phyloP scores from a whole-genome alignment of 2,888 invertebrate species.

The Pollenia griseotomentosa region DNA sequence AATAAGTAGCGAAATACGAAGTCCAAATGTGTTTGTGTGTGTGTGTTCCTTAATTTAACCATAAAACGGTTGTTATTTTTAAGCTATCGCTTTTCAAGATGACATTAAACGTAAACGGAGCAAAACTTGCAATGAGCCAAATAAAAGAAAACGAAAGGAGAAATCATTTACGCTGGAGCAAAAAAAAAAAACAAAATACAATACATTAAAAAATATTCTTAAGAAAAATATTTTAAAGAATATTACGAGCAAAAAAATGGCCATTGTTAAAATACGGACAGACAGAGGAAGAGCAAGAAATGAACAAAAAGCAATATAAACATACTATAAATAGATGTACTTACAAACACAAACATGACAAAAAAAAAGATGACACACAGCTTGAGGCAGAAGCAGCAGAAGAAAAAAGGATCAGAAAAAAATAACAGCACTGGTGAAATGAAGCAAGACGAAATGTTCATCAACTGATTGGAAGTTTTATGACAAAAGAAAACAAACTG shows the following conservation, averaged over 20 bases:
- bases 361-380: constrained; percentile 63
- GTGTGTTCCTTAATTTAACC: constrained; percentile 54
- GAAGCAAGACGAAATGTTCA: constrained; percentile 78
- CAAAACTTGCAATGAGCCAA: constrained; percentile 66
- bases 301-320: constrained; percentile 36
- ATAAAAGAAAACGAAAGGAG: neutral
- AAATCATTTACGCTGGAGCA: neutral
- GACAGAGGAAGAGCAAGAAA: constrained; percentile 1
- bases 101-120: constrained; percentile 71
- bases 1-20: neutral
- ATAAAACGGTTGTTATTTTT: constrained; percentile 62
- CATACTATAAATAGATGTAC: constrained; percentile 27
- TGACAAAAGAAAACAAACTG: constrained; percentile 64
- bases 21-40: too few relatives aligned
- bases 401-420: neutral
- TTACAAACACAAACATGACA: constrained; percentile 31
- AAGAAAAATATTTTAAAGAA: constrained; percentile 27
- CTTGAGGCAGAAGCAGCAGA: constrained; percentile 45
- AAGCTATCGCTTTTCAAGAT: constrained; percentile 63
- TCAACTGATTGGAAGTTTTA: constrained; percentile 71
- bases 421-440: constrained; percentile 75
- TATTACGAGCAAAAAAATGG: constrained; percentile 36
- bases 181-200: constrained; percentile 24
- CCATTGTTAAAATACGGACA: constrained; percentile 34
- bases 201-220: neutral